Conservation (phyloP, 2,797 vertebrate species). For the Alfaro cultratus region DNA sequence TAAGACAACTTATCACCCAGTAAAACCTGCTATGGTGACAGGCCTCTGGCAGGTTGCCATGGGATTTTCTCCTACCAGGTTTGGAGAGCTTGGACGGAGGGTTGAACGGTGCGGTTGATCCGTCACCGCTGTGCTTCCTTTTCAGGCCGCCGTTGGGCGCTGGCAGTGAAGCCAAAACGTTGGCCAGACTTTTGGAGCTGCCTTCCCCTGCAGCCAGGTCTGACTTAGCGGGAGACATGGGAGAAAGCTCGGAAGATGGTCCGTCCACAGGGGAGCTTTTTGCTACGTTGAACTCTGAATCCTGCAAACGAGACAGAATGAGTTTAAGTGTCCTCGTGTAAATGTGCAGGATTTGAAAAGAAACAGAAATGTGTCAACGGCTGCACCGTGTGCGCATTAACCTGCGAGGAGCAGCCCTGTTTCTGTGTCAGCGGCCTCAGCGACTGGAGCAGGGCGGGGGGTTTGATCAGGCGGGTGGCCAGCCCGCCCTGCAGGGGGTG, state of each 20-base stretch:
- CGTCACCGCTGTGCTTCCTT: conserved; percentile 82
- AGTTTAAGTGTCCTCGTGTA: not conserved
- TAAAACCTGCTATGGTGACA: no score
- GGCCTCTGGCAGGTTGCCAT: not conserved
- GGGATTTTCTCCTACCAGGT: conserved; percentile 72
- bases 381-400: conserved; percentile 35
- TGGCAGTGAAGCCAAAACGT: conserved; percentile 78
- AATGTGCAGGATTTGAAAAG: not conserved
- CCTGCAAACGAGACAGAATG: conserved; percentile 50
- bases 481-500: conserved; percentile 76
- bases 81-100: conserved; percentile 80
- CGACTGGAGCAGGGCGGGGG: conserved; percentile 76
- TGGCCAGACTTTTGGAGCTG: conserved; percentile 76
- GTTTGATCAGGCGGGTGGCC: conserved; percentile 81
- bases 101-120: conserved; percentile 39
- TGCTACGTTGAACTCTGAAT: conserved; percentile 76
- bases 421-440: conserved; percentile 65
- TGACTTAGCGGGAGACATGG: conserved; percentile 39
- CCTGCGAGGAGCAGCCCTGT: conserved; percentile 78
- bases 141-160: conserved; percentile 77
- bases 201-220: conserved; percentile 72
- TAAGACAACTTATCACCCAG: no score
- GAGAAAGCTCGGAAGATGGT: conserved; percentile 53
- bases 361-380: not conserved
- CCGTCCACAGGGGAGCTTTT: conserved; percentile 75